A percentile compares a stretch with the other conserved stretches of the same genome.
Evolutionary conservation across 2,888 invertebrate species (phyloP).

Genomic region (Malthinus flaveolus): DNA sequence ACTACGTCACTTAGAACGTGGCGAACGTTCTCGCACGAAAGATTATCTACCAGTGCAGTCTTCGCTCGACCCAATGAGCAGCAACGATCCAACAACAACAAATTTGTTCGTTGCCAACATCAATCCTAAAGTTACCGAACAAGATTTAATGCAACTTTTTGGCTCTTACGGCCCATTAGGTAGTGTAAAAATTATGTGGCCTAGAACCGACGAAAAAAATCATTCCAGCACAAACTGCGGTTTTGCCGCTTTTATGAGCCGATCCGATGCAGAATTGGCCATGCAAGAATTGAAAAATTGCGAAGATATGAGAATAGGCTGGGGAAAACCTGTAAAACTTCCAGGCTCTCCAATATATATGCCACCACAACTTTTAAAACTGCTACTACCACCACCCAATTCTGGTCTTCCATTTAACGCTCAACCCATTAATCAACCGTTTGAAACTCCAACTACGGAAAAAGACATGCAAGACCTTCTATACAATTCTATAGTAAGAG

Average conservation of each 20-base stretch:
- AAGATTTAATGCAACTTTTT: slow-evolving; percentile 94
- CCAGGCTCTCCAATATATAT: slow-evolving; percentile 95
- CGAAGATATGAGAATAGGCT: slow-evolving; percentile 92
- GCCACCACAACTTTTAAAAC: slow-evolving; percentile 79
- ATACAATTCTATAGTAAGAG: slow-evolving; percentile 89
- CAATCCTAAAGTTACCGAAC: slow-evolving; percentile 92
- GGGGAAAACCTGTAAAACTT: slow-evolving; percentile 96
- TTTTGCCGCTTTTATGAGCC: slow-evolving; percentile 98
- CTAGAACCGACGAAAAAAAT: slow-evolving; percentile 91
- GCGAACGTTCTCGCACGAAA: slow-evolving; percentile 86
- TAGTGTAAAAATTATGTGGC: slow-evolving; percentile 99
- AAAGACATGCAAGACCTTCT: slow-evolving; percentile 64
- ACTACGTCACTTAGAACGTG: slow-evolving; percentile 90
- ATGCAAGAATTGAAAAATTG: slow-evolving; percentile 82
- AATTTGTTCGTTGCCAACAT: slow-evolving; percentile 97
- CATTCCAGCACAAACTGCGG: slow-evolving; percentile 90
- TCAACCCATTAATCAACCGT: slow-evolving; percentile 64
- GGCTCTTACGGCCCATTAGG: slow-evolving; percentile 96
- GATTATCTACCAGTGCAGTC: slow-evolving; percentile 56
- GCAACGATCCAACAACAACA: slow-evolving; percentile 93
- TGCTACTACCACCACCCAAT: slow-evolving; percentile 82
- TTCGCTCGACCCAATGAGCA: slow-evolving; percentile 60
- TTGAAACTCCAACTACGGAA: slow-evolving; percentile 33
- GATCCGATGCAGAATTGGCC: slow-evolving; percentile 94
- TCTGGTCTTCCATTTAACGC: slow-evolving; percentile 98